These are phyloP conservation scores for Mechanitis mazaeus DNA, from an alignment of 2,888 invertebrate species.

Conservation along the genomic window DNA sequence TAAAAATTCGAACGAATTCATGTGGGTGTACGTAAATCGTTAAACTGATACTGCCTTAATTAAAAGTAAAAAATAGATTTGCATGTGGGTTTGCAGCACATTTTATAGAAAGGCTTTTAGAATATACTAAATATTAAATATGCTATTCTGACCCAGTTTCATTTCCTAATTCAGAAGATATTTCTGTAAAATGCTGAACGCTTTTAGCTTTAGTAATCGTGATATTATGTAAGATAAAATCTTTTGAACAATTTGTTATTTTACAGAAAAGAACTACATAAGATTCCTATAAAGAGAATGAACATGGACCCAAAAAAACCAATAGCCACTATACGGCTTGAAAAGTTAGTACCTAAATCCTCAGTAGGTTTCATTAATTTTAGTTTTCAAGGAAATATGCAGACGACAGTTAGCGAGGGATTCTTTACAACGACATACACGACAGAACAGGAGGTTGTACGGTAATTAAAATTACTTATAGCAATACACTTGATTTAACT, in stretches of 20 bases:
- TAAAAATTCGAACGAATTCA: not conserved
- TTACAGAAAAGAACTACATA: conserved; percentile 42
- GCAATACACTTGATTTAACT: not conserved
- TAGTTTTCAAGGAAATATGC: conserved; percentile 80
- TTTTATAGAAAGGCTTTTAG: conserved; percentile 3
- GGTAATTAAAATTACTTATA: conserved; percentile 42
- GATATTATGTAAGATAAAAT: not conserved
- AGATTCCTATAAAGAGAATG: conserved; percentile 52
- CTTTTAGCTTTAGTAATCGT: not conserved
- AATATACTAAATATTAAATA: not conserved
- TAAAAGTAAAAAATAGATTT: not conserved
- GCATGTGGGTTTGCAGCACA: conserved; percentile 1
- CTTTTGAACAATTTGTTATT: not conserved
- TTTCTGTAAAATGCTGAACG: conserved; percentile 3
- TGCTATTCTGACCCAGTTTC: conserved; percentile 2
- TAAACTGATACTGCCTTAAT: not conserved
- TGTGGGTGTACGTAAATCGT: not conserved
- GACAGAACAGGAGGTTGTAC: conserved; percentile 59
- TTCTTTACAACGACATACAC: conserved; percentile 82
- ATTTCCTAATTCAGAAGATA: not conserved
- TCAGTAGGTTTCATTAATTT: conserved; percentile 79
- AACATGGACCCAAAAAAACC: conserved; percentile 78
- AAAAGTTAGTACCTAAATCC: conserved; percentile 73
- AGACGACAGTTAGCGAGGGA: conserved; percentile 79
- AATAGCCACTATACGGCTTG: conserved; percentile 77